Conservation (phyloP, 2,888 invertebrate species). For the Drosophila bunnanda region DNA sequence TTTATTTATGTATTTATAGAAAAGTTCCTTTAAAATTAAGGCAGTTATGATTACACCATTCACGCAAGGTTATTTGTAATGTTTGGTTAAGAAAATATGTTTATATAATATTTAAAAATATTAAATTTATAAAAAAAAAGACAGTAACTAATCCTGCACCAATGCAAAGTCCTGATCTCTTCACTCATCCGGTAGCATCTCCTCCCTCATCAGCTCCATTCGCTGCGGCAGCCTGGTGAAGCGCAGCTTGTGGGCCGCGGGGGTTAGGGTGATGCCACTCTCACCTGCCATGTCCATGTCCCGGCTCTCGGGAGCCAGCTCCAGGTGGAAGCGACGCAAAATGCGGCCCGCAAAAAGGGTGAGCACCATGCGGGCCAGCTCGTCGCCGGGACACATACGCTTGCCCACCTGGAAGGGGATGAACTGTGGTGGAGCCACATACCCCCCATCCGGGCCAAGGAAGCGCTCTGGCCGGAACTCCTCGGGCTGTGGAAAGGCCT, state of each 20-base stretch:
- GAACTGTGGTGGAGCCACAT: constrained; percentile 88
- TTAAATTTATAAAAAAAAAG: constrained; percentile 14
- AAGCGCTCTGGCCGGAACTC: constrained; percentile 90
- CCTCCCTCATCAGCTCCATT: neutral
- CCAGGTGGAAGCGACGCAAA: constrained; percentile 86
- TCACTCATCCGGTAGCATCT: neutral
- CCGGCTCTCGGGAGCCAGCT: constrained; percentile 45
- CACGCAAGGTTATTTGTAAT: neutral
- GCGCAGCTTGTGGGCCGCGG: constrained; percentile 86
- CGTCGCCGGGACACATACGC: constrained; percentile 94
- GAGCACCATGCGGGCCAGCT: constrained; percentile 90
- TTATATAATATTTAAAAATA: neutral
- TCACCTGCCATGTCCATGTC: constrained; percentile 88
- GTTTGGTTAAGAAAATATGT: neutral
- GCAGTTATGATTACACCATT: neutral
- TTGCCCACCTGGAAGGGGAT: constrained; percentile 95
- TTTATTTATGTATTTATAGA: neutral
- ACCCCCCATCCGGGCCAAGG: constrained; percentile 87
- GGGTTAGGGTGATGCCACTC: constrained; percentile 91
- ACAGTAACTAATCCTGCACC: constrained; percentile 4
- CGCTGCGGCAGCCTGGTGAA: constrained; percentile 38
- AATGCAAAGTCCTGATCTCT: neutral
- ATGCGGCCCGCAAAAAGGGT: constrained; percentile 88
- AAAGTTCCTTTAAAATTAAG: neutral
- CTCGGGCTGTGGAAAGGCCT: constrained; percentile 89